Conservation (phyloP, 2,797 vertebrate genomes). For the Aeoliscus strigatus region DNA sequence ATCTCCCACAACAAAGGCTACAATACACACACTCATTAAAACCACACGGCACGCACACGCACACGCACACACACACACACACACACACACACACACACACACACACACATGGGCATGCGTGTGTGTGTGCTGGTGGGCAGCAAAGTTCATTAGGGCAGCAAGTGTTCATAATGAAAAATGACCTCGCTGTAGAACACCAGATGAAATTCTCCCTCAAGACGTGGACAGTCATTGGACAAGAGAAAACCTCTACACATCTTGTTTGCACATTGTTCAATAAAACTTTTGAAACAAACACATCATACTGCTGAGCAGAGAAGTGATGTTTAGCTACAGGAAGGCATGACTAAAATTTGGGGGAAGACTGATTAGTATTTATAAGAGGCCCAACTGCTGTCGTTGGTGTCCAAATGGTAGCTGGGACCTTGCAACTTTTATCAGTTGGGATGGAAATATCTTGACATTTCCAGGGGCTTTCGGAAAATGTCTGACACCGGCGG, state of each 20-base stretch:
- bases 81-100: no score
- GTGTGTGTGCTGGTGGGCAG: constrained; percentile 15
- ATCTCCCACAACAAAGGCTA: constrained; percentile 61
- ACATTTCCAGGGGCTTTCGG: constrained; percentile 34
- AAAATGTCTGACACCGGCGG: constrained; percentile 22
- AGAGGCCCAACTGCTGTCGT: constrained; percentile 10
- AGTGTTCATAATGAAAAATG: constrained; percentile 65
- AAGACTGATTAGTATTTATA: constrained; percentile 9
- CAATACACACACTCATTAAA: constrained; percentile 47
- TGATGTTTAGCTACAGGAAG: constrained; percentile 1
- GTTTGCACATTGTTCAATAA: no score
- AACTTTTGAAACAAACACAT: constrained; percentile 3
- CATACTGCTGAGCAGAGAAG: background rate
- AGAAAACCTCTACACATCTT: no score
- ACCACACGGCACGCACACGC: constrained; percentile 8
- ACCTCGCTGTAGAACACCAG: constrained; percentile 52
- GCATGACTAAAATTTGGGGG: constrained; percentile 3
- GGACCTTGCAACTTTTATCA: constrained; percentile 17
- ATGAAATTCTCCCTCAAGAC: constrained; percentile 38
- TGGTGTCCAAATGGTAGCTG: constrained; percentile 5
- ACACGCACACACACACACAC: no score
- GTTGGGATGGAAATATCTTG: constrained; percentile 34
- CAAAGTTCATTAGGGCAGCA: constrained; percentile 53
- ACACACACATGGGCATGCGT: no score
- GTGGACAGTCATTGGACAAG: no score